Evolutionary conservation across 2,797 vertebrate species (phyloP).

Genomic region (Nannoperca australis): DNA sequence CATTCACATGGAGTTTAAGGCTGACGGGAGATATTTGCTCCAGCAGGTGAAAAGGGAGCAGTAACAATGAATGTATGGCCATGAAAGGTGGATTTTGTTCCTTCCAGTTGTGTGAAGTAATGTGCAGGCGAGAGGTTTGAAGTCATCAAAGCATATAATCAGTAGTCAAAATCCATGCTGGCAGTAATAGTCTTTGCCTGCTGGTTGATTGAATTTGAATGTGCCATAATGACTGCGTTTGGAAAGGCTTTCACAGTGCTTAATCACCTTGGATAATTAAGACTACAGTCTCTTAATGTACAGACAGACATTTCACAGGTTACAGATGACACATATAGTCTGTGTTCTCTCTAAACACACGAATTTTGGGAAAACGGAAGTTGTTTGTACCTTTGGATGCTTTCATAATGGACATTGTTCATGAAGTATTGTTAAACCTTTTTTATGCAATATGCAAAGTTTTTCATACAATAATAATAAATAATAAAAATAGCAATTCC

Average conservation of each 20-base stretch:
- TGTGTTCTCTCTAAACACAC: background rate
- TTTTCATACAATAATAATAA: background rate
- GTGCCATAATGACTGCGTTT: conserved; percentile 69
- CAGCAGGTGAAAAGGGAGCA: conserved; percentile 16
- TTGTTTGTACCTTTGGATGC: conserved; percentile 9
- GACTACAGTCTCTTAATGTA: conserved; percentile 56
- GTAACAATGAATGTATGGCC: conserved; percentile 24
- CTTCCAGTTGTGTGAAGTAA: conserved; percentile 50
- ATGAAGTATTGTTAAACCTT: background rate
- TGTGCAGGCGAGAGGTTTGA: conserved; percentile 52
- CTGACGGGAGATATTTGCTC: conserved; percentile 8
- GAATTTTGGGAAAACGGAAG: conserved; percentile 8
- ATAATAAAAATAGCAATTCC: no score
- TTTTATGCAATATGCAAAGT: background rate
- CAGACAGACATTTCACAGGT: conserved; percentile 30
- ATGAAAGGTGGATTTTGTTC: conserved; percentile 30
- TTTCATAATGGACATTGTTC: background rate
- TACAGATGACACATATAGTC: conserved; percentile 3
- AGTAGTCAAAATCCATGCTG: conserved; percentile 77
- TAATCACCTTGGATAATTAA: conserved; percentile 75
- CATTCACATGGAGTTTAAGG: conserved; percentile 35
- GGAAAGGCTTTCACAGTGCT: conserved; percentile 68
- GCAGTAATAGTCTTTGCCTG: conserved; percentile 75
- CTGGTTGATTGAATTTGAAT: conserved; percentile 76
- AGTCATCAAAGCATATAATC: conserved; percentile 76